Conservation (phyloP, 1,140 invertebrate species). For the Eumaeus atala region DNA sequence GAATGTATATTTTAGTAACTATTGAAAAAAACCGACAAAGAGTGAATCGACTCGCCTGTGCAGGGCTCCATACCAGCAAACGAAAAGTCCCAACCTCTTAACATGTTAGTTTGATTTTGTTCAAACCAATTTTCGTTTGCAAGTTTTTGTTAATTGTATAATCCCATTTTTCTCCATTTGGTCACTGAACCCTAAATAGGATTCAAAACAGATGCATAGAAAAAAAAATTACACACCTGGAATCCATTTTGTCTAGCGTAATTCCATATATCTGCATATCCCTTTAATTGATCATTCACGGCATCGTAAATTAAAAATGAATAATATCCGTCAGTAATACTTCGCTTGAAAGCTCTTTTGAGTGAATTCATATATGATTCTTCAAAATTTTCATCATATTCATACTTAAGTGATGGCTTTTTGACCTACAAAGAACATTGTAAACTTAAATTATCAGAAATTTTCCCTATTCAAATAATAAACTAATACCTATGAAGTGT, state of each 20-base stretch:
- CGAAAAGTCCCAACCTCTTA: too few species aligned
- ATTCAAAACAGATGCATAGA: neutral
- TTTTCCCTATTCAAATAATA: neutral
- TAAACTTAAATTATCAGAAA: neutral
- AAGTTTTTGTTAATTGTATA: too few species aligned
- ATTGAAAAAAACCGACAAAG: too few species aligned
- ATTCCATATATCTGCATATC: slow-evolving; percentile 92
- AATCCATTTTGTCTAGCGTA: slow-evolving; percentile 92
- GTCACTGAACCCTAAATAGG: too few species aligned
- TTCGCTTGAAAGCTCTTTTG: slow-evolving; percentile 93
- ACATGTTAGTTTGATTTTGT: too few species aligned
- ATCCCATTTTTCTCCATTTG: too few species aligned
- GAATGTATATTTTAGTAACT: too few species aligned
- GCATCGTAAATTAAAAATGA: slow-evolving; percentile 94
- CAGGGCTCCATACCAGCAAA: too few species aligned
- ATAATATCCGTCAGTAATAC: slow-evolving; percentile 92
- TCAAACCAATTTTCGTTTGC: too few species aligned
- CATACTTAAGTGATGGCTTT: slow-evolving; percentile 87
- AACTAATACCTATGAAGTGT: too few species aligned
- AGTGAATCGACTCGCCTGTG: too few species aligned
- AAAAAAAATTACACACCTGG: slow-evolving; percentile 78
- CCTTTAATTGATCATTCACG: slow-evolving; percentile 85
- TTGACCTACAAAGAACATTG: slow-evolving; percentile 70
- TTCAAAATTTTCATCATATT: slow-evolving; percentile 92
- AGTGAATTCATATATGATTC: slow-evolving; percentile 86